Evolutionary conservation across 1,140 invertebrate species (phyloP).

Genomic region (Polyergus mexicanus): DNA sequence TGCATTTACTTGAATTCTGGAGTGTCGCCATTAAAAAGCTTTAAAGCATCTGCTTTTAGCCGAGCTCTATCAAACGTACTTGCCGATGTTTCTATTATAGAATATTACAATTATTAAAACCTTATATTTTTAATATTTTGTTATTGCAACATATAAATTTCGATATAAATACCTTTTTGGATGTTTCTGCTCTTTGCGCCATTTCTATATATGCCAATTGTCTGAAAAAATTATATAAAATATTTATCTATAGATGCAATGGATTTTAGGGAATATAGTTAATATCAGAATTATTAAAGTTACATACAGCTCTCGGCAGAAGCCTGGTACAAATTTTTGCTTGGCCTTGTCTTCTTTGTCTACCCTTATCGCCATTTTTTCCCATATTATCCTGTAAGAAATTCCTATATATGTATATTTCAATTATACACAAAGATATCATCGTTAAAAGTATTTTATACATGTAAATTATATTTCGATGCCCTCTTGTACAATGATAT

Average conservation of each 20-base stretch:
- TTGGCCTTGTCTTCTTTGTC: not conserved
- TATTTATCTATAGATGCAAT: not conserved
- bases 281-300: not conserved
- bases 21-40: slow-evolving; percentile 30
- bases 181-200: slow-evolving; percentile 20
- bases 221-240: slow-evolving; percentile 25
- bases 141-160: not conserved
- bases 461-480: slow-evolving; percentile 9
- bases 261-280: not conserved
- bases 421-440: not conserved
- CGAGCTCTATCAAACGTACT: slow-evolving; percentile 5
- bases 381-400: slow-evolving; percentile 20
- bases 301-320: slow-evolving; percentile 20
- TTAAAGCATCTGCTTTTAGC: slow-evolving; percentile 15
- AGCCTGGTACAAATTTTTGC: slow-evolving; percentile 7
- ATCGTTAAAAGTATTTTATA: not conserved
- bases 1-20: not conserved
- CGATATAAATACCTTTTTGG: slow-evolving; percentile 12
- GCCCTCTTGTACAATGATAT: not conserved
- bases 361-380: not conserved
- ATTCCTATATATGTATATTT: not conserved
- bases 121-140: not conserved
- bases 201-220: slow-evolving; percentile 38
- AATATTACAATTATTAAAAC: slow-evolving; percentile 6
- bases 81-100: not conserved